Conservation (phyloP, 2,113 vertebrate species). For the Myrmophylax atrothorax region DNA sequence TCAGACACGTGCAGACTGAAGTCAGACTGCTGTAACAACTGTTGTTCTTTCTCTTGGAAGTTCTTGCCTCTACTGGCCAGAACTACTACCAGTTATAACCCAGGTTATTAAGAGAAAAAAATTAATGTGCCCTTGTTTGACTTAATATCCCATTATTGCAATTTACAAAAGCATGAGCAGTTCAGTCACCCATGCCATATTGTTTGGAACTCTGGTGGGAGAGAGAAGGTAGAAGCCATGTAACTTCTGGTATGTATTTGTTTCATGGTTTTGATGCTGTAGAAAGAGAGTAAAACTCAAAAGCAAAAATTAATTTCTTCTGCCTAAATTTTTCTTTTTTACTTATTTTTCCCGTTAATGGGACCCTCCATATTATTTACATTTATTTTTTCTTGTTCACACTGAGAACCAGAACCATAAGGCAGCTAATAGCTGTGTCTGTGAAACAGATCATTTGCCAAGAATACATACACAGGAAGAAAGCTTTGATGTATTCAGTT, state of each 20-base stretch:
- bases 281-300: neutral
- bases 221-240: neutral
- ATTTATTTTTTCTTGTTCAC: neutral
- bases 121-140: neutral
- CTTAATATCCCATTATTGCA: neutral
- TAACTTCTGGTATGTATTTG: neutral
- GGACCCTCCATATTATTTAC: neutral
- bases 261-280: neutral
- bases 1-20: neutral
- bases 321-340: neutral
- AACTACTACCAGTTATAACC: neutral
- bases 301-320: neutral
- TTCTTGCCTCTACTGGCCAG: neutral
- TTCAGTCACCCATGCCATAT: neutral
- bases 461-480: neutral
- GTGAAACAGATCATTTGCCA: neutral
- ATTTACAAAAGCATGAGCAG: neutral
- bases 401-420: neutral
- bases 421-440: neutral
- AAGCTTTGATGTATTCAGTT: neutral
- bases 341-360: neutral
- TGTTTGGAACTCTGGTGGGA: neutral
- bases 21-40: neutral
- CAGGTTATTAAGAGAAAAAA: neutral
- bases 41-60: neutral